Evolutionary conservation across 2,797 vertebrate genomes (phyloP), one percentile per base, ranked within the genome.

Genomic region (Pseudomugil gertrudae): DNA sequence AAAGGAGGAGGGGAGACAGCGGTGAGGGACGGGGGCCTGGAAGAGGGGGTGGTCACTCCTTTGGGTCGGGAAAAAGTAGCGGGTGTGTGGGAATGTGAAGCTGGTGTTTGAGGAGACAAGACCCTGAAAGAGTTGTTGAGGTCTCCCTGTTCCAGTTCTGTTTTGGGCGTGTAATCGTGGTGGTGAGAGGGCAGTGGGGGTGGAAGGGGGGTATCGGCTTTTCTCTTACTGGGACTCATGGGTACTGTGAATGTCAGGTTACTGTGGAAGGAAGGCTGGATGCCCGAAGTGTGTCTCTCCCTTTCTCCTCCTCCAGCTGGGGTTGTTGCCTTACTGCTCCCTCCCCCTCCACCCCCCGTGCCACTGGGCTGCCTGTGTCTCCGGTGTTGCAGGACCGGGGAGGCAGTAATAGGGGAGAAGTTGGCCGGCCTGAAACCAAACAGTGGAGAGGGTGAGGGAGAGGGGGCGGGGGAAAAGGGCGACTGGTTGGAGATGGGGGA

Each of bases 401-500:
- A 95, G 17, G 96, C 95, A 0, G 93, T 95, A 59, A 97, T 96
- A 32, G 96, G 96, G 84, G 96, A 97, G 82, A 98, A 98, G 65
- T 94, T 97, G 66, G 96, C 96, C 0, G 96, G 96, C 15, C 96
- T 93, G 83, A 98, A 97, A 21, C 96, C 96, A 0, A 98, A 97
- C 8, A 96, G 95, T 0, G 96, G 96, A 0, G 96, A 98, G 1
- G 96, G 96, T 0, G 96, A 96, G 0, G 96, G 96, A 0, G 96
- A 97, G 0, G 96, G 96, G 1, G 95, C 90, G 0, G 96, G 96
- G 1, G 96, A 96, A 79, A 97, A 97, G 9, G 96, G 96, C 0
- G 96, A 97, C 84, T 96, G 96, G 21, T 96, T 97, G 10, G 96
- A 97, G n/a, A 96, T 93, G 0, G 96, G 96, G 0, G 96, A 97